Percentiles rank a stretch among this genome's conserved stretches.
phyloP scores from a whole-genome alignment of 2,888 invertebrate genomes.

The Orthonevra nobilis region DNA sequence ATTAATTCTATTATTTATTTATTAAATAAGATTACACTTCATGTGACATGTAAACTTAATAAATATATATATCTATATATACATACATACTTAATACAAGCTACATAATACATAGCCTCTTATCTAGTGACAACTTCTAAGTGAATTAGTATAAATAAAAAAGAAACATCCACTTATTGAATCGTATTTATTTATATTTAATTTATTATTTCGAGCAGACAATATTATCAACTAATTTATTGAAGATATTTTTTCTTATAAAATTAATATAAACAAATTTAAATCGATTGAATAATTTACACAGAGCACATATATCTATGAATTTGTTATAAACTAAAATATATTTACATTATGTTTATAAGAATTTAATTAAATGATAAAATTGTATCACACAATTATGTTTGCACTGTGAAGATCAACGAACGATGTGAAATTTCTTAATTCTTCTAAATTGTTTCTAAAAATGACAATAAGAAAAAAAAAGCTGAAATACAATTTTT shows the following conservation, averaged over 20 bases:
- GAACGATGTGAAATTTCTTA: conserved; percentile 32
- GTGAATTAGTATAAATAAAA: neutral
- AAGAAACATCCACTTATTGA: neutral
- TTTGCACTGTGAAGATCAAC: no score
- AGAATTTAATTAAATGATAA: no score
- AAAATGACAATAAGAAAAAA: conserved; percentile 54
- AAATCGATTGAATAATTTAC: no score
- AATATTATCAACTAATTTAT: conserved; percentile 23
- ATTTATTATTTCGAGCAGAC: conserved; percentile 14
- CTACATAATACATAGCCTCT: no score
- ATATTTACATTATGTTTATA: no score
- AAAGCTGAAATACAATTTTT: no score
- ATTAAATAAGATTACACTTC: conserved; percentile 47
- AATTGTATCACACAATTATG: no score
- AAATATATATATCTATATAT: conserved; percentile 21
- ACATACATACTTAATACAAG: no score
- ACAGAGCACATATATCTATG: conserved; percentile 5
- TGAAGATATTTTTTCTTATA: conserved; percentile 25
- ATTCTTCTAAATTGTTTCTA: conserved; percentile 25
- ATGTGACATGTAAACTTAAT: conserved; percentile 23
- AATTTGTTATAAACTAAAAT: neutral
- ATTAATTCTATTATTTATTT: conserved; percentile 39
- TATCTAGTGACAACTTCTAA: neutral
- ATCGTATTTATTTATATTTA: conserved; percentile 39
- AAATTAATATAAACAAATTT: no score